Percentiles rank a stretch among this genome's conserved stretches.
Conservation (phyloP, 2,113 vertebrate species). For the Gnathonemus longibarbis region DNA sequence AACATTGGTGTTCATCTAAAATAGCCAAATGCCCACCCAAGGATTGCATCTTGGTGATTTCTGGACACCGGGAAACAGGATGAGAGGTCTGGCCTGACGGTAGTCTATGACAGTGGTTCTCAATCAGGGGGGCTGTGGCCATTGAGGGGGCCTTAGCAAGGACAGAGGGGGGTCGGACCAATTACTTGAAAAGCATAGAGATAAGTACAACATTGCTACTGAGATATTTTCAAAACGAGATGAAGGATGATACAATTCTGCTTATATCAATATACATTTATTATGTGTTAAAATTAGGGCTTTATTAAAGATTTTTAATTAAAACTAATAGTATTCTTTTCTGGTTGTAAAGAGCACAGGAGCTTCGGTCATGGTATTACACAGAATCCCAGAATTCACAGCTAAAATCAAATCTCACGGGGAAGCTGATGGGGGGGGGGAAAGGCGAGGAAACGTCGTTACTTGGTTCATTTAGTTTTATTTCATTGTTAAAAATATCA, state of each 20-base stretch:
- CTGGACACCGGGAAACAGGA: no score
- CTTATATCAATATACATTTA: not conserved
- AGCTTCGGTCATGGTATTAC: not conserved
- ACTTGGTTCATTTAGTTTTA: not conserved
- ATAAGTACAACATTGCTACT: not conserved
- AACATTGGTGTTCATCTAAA: not conserved
- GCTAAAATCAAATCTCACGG: not conserved
- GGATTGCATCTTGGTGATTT: not conserved
- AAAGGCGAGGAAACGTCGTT: not conserved
- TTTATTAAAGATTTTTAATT: not conserved
- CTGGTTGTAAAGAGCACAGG: not conserved
- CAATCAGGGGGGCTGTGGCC: not conserved
- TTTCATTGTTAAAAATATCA: not conserved
- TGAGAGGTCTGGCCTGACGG: not conserved
- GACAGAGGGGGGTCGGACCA: not conserved
- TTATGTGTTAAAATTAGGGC: not conserved
- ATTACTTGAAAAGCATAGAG: not conserved
- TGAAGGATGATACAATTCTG: not conserved
- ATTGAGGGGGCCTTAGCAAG: not conserved
- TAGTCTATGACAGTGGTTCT: not conserved
- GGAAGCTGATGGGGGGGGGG: not conserved
- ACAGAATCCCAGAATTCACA: not conserved
- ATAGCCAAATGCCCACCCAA: not conserved
- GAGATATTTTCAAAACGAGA: not conserved
- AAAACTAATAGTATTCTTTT: not conserved